Base-by-base conservation (phyloP, 1,140 invertebrate species). In the Mylabris phalerata region DNA sequence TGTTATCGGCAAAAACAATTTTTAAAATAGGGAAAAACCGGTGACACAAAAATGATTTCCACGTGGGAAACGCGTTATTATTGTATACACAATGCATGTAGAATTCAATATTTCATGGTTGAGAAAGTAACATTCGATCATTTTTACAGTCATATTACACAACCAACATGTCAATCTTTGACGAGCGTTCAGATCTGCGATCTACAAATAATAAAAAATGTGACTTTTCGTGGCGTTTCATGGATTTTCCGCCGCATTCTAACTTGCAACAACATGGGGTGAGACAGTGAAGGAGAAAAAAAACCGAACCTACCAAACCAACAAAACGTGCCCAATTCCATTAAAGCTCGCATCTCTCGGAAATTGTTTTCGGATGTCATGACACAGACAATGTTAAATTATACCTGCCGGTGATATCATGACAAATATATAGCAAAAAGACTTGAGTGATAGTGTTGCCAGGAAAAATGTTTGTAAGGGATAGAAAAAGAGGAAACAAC, bases 331-430 rank as follows among this genome's bases (percentile, higher is more conserved):
- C 32, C 55, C 55, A 46, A 57, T 57, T 57, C 48, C 55, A 57
- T 57, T 57, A 57, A 57, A 57, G 55, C 45, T 57, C 55, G 46
- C 55, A 57, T 57, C 55, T 57, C 55, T 45, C 45, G 50, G 55
- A 57, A 57, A 57, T 57, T 57, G 55, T 57, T 57, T 57, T 57
- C 55, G 48, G 55, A 57, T 57, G 55, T 57, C 55, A 48, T 48
- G 55, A 49, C 55, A 57, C 48, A 57, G 55, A 49, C 55, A 57
- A 49, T 48, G 46, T 57, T 57, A 57, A 57, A 57, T 57, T 57
- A 57, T 49, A 57, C 55, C 55, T 54, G 51, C 55, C 42, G 55
- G 48, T 48, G 55, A 57, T 48, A 48, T 40, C 41, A 41, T 57
- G 55, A 57, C 46, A 57, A 57, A 57, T 57, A 57, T 32, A 32